Conservation (phyloP, 2,113 vertebrate genomes). For the Glaucomys volans region DNA sequence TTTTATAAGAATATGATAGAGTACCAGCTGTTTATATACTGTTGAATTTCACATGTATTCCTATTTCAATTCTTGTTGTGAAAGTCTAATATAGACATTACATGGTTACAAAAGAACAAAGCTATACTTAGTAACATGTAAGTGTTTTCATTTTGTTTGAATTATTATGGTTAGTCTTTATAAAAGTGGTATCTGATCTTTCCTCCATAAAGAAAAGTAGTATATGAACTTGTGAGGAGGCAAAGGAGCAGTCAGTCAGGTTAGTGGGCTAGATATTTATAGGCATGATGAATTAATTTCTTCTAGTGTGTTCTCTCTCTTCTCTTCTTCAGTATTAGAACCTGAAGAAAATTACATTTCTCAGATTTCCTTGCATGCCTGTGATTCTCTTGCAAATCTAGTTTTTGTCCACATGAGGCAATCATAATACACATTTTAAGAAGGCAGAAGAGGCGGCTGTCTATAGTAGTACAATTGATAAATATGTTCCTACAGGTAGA, state of each 20-base stretch:
- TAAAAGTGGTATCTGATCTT: slow-evolving; percentile 10
- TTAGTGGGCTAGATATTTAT: background rate
- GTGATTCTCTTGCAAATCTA: background rate
- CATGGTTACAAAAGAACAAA: background rate
- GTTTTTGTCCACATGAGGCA: background rate
- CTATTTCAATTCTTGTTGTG: background rate
- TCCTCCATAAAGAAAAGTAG: slow-evolving; percentile 19
- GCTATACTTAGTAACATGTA: background rate
- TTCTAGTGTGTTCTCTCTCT: background rate
- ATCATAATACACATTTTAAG: background rate
- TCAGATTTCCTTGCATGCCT: background rate
- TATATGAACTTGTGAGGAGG: background rate
- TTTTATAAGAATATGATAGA: background rate
- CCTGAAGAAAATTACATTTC: slow-evolving; percentile 3
- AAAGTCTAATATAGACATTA: slow-evolving; percentile 19
- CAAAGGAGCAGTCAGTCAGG: background rate
- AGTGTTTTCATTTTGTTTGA: background rate
- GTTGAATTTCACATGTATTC: slow-evolving; percentile 30
- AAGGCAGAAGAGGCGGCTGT: background rate
- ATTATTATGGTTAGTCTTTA: background rate
- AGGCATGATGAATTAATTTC: background rate
- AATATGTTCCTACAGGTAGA: background rate
- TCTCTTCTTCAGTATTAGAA: background rate
- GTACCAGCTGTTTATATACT: background rate
- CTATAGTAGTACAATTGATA: background rate